Evolutionary conservation across 2,797 vertebrate genomes (phyloP).

Genomic region (Numenius phaeopus): DNA sequence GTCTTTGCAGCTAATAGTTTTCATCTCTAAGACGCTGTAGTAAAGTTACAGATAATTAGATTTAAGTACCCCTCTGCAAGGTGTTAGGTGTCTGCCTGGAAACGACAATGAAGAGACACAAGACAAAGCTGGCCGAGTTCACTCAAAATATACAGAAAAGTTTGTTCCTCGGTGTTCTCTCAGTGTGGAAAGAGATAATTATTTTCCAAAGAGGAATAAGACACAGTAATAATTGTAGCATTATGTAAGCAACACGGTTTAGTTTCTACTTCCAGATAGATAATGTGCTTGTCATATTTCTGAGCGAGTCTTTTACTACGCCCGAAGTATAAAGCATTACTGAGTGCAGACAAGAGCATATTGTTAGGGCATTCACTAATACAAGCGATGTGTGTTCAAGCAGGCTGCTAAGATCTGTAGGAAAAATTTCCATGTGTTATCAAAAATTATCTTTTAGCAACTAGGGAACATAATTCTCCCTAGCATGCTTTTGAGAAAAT

Average conservation of each 20-base stretch:
- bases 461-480: not conserved
- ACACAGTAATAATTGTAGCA: not conserved
- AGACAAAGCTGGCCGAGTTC: not conserved
- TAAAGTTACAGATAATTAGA: not conserved
- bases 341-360: constrained; percentile 18
- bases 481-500: not conserved
- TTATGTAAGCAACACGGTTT: not conserved
- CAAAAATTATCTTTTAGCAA: not conserved
- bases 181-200: not conserved
- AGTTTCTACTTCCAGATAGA: not conserved
- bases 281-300: constrained; percentile 7
- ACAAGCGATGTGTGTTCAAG: not conserved
- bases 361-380: not conserved
- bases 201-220: not conserved
- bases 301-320: not conserved
- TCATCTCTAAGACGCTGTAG: not conserved
- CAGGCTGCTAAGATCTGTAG: not conserved
- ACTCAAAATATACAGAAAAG: not conserved
- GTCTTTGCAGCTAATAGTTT: not conserved
- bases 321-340: not conserved
- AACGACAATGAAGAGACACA: not conserved
- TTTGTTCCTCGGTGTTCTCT: not conserved
- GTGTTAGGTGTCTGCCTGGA: not conserved
- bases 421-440: not conserved
- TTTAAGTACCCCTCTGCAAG: not conserved